Conservation (phyloP, 1,140 invertebrate genomes). For the Dinothrombium tinctorium region DNA sequence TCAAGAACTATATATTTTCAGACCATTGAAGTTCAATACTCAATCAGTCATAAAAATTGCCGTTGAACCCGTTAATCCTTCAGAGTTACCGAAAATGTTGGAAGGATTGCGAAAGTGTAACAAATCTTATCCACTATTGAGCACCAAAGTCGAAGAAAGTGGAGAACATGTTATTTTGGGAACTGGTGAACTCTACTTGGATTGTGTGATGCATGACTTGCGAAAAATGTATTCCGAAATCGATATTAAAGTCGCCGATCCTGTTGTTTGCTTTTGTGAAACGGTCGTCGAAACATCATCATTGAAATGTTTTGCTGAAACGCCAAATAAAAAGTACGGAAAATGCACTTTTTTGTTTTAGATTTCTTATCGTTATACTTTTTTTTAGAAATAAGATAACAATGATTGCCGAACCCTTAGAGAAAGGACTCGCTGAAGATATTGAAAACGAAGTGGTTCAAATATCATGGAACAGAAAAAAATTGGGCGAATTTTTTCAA, state of each 20-base stretch:
- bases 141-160: constrained; percentile 89
- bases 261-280: constrained; percentile 95
- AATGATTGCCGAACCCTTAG: constrained; percentile 97
- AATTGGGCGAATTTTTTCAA: constrained; percentile 94
- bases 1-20: constrained; percentile 66
- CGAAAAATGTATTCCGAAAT: constrained; percentile 82
- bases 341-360: too few relatives aligned
- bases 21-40: constrained; percentile 91
- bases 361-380: too few relatives aligned
- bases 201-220: constrained; percentile 99
- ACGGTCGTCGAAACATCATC: constrained; percentile 98
- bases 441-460: constrained; percentile 94
- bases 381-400: constrained; percentile 99
- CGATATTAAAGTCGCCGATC: constrained; percentile 81
- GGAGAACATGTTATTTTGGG: constrained; percentile 95
- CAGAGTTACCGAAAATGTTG: constrained; percentile 97
- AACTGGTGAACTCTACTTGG: constrained; percentile 90
- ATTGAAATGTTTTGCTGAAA: constrained; percentile 97
- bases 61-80: constrained; percentile 96
- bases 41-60: constrained; percentile 98
- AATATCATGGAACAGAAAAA: constrained; percentile 82
- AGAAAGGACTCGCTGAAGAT: constrained; percentile 92
- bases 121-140: constrained; percentile 90
- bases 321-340: constrained; percentile 91
- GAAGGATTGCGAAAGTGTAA: constrained; percentile 95